Conservation (phyloP, 2,113 vertebrate genomes). For the Anarrhichthys ocellatus region DNA sequence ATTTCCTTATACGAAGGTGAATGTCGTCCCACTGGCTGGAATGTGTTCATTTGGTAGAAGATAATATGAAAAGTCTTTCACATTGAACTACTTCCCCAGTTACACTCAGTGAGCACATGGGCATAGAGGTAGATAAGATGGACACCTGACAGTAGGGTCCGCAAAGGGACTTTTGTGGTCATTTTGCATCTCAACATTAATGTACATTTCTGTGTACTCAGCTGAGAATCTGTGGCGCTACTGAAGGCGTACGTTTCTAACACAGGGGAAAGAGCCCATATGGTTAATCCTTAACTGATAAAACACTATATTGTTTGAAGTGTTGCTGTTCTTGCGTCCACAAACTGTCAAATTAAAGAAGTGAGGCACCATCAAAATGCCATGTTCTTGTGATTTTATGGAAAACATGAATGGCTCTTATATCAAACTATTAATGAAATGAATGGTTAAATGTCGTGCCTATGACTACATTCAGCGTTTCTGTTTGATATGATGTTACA, state of each 20-base stretch:
- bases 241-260: not conserved
- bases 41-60: not conserved
- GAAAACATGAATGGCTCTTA: not conserved
- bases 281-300: not conserved
- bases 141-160: not conserved
- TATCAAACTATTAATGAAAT: not conserved
- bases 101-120: not conserved
- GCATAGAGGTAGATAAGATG: not conserved
- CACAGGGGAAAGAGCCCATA: not conserved
- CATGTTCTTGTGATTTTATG: not conserved
- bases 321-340: not conserved
- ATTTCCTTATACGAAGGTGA: not conserved
- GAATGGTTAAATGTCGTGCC: not conserved
- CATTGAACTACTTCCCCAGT: conserved; percentile 10
- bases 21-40: not conserved
- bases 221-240: not conserved
- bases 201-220: not conserved
- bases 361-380: not conserved
- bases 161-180: not conserved
- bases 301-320: not conserved
- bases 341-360: not conserved
- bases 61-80: conserved; percentile 1
- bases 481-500: not conserved
- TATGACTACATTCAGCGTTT: not conserved
- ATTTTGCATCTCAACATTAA: not conserved